A percentile compares a stretch with the other conserved stretches of the same genome.
These are phyloP conservation scores for Phyllostomus hastatus DNA, from an alignment of 2,113 vertebrate genomes.

Conservation along the genomic window DNA sequence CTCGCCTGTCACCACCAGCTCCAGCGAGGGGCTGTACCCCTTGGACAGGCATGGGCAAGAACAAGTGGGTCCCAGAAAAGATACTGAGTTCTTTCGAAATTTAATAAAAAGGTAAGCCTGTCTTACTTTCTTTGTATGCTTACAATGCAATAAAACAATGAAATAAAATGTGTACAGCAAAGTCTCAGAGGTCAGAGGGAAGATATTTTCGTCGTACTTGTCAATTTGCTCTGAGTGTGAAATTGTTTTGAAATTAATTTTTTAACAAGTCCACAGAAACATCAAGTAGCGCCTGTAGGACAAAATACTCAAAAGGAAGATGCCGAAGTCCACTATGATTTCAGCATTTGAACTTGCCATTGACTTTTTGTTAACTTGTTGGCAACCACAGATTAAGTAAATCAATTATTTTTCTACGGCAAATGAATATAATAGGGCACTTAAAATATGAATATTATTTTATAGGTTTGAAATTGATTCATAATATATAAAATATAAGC, in stretches of 20 bases:
- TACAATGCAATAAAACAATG: background rate
- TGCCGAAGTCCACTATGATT: background rate
- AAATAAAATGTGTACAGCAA: background rate
- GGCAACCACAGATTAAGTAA: background rate
- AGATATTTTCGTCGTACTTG: background rate
- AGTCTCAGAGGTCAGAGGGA: background rate
- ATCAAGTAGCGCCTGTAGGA: rapidly evolving
- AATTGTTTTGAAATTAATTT: background rate
- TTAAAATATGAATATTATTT: background rate
- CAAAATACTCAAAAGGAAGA: background rate
- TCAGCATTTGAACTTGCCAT: background rate
- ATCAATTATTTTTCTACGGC: background rate
- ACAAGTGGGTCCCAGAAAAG: background rate
- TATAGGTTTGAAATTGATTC: background rate
- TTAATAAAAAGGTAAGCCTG: background rate
- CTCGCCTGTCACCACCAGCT: background rate
- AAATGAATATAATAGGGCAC: background rate
- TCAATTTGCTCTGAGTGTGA: background rate
- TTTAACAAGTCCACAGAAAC: background rate
- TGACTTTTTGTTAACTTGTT: background rate
- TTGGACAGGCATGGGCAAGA: background rate
- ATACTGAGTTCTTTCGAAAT: background rate
- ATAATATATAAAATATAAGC: background rate
- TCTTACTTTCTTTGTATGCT: background rate
- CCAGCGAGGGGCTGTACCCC: rapidly evolving